Conservation (phyloP, 2,797 vertebrate genomes). For the Macroramphosus scolopax region DNA sequence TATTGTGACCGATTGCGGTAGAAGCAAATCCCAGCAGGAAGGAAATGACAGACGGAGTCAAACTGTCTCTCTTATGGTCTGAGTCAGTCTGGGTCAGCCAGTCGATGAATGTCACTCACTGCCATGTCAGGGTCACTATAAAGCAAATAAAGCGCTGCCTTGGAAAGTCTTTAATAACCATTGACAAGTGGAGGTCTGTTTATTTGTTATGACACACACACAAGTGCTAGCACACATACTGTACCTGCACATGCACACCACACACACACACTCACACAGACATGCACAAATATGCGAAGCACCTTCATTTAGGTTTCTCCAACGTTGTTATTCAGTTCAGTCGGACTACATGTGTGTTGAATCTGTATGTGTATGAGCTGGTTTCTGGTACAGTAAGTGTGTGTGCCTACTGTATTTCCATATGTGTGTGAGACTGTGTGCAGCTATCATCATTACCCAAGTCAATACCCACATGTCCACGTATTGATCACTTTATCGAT, state of each 20-base stretch:
- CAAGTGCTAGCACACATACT: slow-evolving; percentile 5
- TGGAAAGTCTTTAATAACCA: slow-evolving; percentile 63
- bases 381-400: background rate
- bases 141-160: slow-evolving; percentile 56
- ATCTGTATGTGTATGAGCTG: background rate
- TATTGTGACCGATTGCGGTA: slow-evolving; percentile 17
- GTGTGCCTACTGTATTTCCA: slow-evolving; percentile 39
- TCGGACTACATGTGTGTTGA: slow-evolving; percentile 22
- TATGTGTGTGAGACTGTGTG: slow-evolving; percentile 36
- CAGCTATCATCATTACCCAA: slow-evolving; percentile 79
- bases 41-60: slow-evolving; percentile 40
- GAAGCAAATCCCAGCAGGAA: slow-evolving; percentile 36
- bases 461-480: slow-evolving; percentile 81
- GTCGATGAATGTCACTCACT: slow-evolving; percentile 65
- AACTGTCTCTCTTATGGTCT: slow-evolving; percentile 34
- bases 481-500: slow-evolving; percentile 80
- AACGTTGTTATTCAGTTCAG: slow-evolving; percentile 34
- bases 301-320: slow-evolving; percentile 43
- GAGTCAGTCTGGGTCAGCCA: slow-evolving; percentile 50
- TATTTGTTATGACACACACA: slow-evolving; percentile 58
- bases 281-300: slow-evolving; percentile 12
- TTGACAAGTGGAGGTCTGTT: slow-evolving; percentile 52
- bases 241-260: slow-evolving; percentile 4
- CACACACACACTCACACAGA: background rate
- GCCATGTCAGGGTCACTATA: slow-evolving; percentile 56